Evolutionary conservation across 2,113 vertebrate genomes (phyloP).

Genomic region (Mesoclemmys tuberculata): DNA sequence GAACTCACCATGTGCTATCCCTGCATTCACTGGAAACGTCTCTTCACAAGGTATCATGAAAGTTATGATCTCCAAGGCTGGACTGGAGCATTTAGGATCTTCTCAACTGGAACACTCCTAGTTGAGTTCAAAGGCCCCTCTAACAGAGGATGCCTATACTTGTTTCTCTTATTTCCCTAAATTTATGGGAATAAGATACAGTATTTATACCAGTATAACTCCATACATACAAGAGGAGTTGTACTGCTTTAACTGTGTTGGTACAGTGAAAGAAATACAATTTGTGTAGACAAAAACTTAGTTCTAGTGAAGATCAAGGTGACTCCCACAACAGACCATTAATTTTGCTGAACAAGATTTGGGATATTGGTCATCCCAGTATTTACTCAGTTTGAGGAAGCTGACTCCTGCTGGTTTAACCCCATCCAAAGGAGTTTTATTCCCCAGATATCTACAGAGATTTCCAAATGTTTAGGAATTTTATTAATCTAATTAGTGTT

Average conservation of each 20-base stretch:
- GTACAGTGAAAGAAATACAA: not conserved
- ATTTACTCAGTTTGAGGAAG: not conserved
- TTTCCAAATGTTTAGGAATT: not conserved
- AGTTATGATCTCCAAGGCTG: not conserved
- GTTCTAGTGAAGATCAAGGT: not conserved
- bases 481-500: not conserved
- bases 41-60: not conserved
- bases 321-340: not conserved
- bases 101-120: not conserved
- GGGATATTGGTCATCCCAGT: not conserved
- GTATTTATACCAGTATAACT: not conserved
- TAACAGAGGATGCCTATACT: not conserved
- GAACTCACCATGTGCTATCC: not conserved
- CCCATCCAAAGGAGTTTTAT: not conserved
- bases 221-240: not conserved
- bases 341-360: not conserved
- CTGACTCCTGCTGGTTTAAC: not conserved
- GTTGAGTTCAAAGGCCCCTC: not conserved
- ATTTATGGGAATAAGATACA: not conserved
- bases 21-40: not conserved
- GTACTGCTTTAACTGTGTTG: not conserved
- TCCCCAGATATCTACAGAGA: not conserved
- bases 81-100: not conserved
- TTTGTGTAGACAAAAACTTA: not conserved
- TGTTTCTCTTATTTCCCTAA: not conserved